Conservation (phyloP, 2,113 vertebrate genomes). For the Rousettus leschenaultii region DNA sequence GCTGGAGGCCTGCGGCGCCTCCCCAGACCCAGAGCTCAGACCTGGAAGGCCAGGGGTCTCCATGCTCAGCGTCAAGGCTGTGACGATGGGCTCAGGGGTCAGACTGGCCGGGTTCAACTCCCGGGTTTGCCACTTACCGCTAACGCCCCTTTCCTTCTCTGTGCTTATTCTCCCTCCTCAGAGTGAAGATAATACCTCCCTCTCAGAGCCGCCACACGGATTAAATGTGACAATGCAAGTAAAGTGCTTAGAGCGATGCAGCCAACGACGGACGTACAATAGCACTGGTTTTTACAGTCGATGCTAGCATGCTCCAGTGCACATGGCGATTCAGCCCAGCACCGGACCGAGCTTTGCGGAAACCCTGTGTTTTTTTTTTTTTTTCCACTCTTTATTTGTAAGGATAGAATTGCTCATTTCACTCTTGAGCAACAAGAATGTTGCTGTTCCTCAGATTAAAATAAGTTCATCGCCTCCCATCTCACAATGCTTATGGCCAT, state of each 20-base stretch:
- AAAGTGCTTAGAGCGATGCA: not conserved
- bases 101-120: not conserved
- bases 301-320: not conserved
- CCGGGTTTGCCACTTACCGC: not conserved
- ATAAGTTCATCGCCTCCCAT: not conserved
- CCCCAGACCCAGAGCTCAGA: not conserved
- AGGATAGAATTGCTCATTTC: not conserved
- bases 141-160: not conserved
- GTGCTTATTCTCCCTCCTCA: not conserved
- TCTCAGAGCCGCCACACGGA: not conserved
- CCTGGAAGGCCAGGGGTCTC: not conserved
- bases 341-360: not conserved
- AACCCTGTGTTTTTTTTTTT: not conserved
- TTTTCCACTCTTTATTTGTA: not conserved
- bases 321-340: not conserved
- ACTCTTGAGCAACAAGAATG: not conserved
- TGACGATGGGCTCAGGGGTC: not conserved
- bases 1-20: not conserved
- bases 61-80: not conserved
- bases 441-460: constrained; percentile 26
- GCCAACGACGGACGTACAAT: not conserved
- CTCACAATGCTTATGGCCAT: not conserved
- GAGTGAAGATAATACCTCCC: not conserved
- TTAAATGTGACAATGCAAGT: rapidly evolving
- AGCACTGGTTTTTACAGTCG: not conserved